These are phyloP conservation scores for Siphlonurus alternatus DNA, from an alignment of 2,888 invertebrate genomes.

Conservation along the genomic window DNA sequence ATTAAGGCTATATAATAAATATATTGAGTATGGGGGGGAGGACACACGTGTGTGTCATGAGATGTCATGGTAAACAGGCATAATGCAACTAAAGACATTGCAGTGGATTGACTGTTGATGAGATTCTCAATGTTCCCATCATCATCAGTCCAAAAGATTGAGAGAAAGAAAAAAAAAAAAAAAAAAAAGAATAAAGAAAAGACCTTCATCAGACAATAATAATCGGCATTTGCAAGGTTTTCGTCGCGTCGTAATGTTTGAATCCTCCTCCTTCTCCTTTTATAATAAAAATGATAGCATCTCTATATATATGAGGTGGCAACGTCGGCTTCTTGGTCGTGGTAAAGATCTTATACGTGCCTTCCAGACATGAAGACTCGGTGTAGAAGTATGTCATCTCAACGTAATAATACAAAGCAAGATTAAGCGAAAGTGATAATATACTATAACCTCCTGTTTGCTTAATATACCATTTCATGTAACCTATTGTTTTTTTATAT, in stretches of 20 bases:
- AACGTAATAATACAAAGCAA: not conserved
- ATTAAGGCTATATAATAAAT: no score
- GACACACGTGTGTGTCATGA: no score
- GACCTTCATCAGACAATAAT: not conserved
- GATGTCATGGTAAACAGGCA: not conserved
- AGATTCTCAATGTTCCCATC: not conserved
- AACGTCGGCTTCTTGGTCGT: no score
- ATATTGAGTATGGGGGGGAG: no score
- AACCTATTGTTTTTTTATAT: not conserved
- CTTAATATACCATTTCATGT: not conserved
- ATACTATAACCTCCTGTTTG: not conserved
- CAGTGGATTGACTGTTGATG: not conserved
- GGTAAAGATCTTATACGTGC: not conserved
- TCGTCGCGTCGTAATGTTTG: not conserved
- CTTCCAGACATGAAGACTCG: not conserved
- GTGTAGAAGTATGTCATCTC: not conserved
- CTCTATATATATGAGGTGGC: not conserved
- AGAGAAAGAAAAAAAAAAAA: not conserved
- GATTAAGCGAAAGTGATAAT: not conserved
- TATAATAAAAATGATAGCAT: not conserved
- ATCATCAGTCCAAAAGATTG: not conserved
- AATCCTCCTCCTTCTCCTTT: not conserved
- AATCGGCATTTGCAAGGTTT: not conserved
- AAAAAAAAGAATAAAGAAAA: not conserved
- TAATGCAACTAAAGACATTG: not conserved